phyloP scores from a whole-genome alignment of 2,888 invertebrate genomes.

The Harpagoxenus sublaevis region DNA sequence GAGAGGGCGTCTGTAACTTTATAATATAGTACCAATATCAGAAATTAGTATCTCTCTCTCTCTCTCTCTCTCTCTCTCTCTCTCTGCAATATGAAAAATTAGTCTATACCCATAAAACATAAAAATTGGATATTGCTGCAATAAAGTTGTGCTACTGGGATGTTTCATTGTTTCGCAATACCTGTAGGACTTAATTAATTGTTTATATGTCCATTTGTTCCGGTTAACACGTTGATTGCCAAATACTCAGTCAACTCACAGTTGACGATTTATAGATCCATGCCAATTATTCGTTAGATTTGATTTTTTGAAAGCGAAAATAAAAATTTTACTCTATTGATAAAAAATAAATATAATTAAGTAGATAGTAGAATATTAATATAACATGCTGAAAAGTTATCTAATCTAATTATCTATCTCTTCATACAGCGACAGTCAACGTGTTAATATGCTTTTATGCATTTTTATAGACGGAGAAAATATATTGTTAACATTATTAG shows the following conservation, averaged over 20 bases:
- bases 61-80: too few relatives aligned
- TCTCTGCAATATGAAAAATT: too few relatives aligned
- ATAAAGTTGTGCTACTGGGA: too few relatives aligned
- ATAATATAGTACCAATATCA: too few relatives aligned
- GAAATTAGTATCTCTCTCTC: too few relatives aligned
- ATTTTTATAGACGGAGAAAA: too few relatives aligned
- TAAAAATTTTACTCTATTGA: neutral
- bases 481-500: neutral
- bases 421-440: neutral
- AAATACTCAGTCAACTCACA: neutral
- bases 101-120: too few relatives aligned
- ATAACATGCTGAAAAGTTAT: neutral
- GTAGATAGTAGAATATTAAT: neutral
- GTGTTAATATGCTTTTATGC: neutral
- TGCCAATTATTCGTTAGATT: neutral
- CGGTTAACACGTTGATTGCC: neutral
- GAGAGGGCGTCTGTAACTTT: too few relatives aligned
- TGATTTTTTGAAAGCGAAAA: neutral
- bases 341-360: neutral
- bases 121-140: too few relatives aligned
- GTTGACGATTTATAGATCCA: neutral
- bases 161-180: neutral
- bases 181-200: neutral
- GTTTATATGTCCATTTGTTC: neutral
- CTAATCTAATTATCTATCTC: neutral